A percentile compares a stretch with the other conserved stretches of the same genome.
phyloP scores from a whole-genome alignment of 2,113 vertebrate species.

The Cinclus mexicanus region DNA sequence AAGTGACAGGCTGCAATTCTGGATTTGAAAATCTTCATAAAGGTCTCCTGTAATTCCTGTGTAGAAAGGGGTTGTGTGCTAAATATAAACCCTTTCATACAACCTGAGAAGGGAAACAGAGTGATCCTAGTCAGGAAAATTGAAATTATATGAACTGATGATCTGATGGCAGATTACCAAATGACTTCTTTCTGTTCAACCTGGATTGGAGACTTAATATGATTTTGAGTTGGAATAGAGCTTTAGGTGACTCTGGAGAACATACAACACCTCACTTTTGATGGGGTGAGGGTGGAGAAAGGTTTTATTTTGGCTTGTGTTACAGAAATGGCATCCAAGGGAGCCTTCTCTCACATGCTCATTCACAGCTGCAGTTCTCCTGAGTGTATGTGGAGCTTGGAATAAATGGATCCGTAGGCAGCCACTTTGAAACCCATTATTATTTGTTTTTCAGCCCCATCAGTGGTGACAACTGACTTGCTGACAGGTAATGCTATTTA shows the following conservation, averaged over 20 bases:
- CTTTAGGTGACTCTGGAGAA: background rate
- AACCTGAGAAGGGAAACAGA: background rate
- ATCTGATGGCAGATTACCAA: background rate
- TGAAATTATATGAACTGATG: background rate
- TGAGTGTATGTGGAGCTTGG: background rate
- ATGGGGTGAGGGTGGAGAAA: background rate
- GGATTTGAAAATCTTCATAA: background rate
- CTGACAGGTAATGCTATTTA: conserved; percentile 24
- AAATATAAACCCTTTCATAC: conserved; percentile 37
- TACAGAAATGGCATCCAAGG: background rate
- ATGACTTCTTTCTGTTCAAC: background rate
- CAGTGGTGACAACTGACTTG: background rate
- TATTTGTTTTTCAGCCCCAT: background rate
- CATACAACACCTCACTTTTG: background rate
- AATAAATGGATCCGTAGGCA: background rate
- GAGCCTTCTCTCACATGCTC: background rate
- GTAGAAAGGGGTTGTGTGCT: background rate
- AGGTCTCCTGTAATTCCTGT: background rate
- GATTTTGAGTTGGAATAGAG: background rate
- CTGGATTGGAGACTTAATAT: background rate
- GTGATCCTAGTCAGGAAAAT: background rate
- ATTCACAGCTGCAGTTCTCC: background rate
- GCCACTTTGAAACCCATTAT: background rate
- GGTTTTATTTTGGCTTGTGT: background rate
- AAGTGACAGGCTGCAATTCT: conserved; percentile 21